Evolutionary conservation across 2,113 vertebrate species (phyloP), one percentile per base, ranked within the genome.

Genomic region (Caloenas nicobarica): DNA sequence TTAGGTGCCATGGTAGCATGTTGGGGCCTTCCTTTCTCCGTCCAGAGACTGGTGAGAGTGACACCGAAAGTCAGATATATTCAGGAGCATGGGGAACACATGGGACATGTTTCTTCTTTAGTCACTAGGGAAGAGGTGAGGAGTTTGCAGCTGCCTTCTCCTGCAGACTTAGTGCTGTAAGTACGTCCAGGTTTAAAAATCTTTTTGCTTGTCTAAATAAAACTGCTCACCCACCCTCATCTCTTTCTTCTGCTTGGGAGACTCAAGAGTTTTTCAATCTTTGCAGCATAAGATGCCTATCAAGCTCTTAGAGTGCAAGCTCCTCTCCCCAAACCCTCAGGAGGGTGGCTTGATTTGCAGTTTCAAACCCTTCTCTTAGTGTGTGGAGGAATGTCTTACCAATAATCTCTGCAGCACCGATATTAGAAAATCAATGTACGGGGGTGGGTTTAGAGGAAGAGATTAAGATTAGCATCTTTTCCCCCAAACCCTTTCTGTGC

Each of bases 401-500:
- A 76, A 42, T 42, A 36, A 38, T 7, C 4, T 62, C 48, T 31
- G 31, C 3, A 48, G 21, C 25, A 58, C 11, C 0, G 8, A 26
- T 60, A 38, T 29, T 34, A 56, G 33, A 28, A 83, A 64, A 40
- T 5, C 36, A 72, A 19, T 11, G 11, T 1, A 5, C 14, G 51
- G 8, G 7, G 6, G 2, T 13, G 0, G 2, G 0, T 69, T 68
- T 34, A 68, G 16, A 68, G 18, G 33, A 56, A 36, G 22, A 8
- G 15, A 66, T 65, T 40, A 69, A 46, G 7, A 66, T 29, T 18
- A 62, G 0, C 6, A 26, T 22, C 7, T 92, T 88, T 46, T 88
- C 3, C 13, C 34, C 13, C 0, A 58, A 70, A 5, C 2, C 2
- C 5, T 65, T 79, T 7, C 11, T 36, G 2, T 57, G 13, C 14